Percentiles rank a stretch among this genome's conserved stretches.
Conservation (phyloP, 2,113 vertebrate genomes). For the Notarius quadriscutis region DNA sequence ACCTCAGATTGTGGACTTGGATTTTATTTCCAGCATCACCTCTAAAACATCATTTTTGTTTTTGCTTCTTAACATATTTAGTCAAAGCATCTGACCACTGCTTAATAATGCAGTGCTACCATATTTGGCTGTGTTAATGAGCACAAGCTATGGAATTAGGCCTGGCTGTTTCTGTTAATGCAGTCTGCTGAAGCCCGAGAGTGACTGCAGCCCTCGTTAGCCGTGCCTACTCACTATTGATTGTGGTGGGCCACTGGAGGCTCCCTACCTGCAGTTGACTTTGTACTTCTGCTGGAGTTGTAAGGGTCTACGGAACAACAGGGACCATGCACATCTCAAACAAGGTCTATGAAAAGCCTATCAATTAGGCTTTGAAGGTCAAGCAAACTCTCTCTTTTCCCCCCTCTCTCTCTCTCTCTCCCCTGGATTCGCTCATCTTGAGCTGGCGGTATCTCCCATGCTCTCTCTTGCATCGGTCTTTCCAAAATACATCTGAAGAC, state of each 20-base stretch:
- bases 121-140: constrained; percentile 70
- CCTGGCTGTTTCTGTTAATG: constrained; percentile 59
- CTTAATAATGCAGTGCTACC: constrained; percentile 51
- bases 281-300: constrained; percentile 75
- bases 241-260: constrained; percentile 61
- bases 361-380: constrained; percentile 94
- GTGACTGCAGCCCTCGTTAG: constrained; percentile 71
- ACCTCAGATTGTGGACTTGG: constrained; percentile 56
- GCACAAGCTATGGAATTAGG: constrained; percentile 65
- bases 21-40: constrained; percentile 42
- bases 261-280: constrained; percentile 78
- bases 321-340: constrained; percentile 71
- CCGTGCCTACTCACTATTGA: constrained; percentile 64
- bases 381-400: constrained; percentile 64
- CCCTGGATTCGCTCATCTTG: constrained; percentile 70
- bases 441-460: constrained; percentile 63
- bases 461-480: constrained; percentile 58
- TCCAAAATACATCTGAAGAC: constrained; percentile 89
- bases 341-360: constrained; percentile 78
- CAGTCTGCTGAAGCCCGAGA: constrained; percentile 62
- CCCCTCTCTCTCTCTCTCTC: constrained; percentile 57
- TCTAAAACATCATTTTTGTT: constrained; percentile 47
- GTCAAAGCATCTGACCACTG: constrained; percentile 23
- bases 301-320: constrained; percentile 74
- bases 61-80: background rate